A percentile compares a stretch with the other conserved stretches of the same genome.
Evolutionary conservation across 2,113 vertebrate species (phyloP).

Genomic region (Podilymbus podiceps): DNA sequence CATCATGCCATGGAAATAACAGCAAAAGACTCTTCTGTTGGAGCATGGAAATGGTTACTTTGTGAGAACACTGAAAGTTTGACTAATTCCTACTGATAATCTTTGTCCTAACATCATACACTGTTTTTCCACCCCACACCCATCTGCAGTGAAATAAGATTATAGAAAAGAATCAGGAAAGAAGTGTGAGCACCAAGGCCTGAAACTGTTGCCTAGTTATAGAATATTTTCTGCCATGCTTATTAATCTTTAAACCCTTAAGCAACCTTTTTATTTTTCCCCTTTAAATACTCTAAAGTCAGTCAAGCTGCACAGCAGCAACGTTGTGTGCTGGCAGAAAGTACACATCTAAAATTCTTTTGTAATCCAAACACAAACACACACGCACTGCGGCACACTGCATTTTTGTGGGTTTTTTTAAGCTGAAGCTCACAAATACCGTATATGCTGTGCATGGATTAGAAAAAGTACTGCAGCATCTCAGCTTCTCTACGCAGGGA

Average conservation of each 20-base stretch:
- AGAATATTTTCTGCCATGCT: not conserved
- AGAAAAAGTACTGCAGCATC: not conserved
- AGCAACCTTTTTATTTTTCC: not conserved
- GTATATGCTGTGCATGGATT: not conserved
- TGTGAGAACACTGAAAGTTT: not conserved
- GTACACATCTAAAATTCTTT: not conserved
- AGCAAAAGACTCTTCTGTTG: not conserved
- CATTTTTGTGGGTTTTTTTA: not conserved
- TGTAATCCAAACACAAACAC: not conserved
- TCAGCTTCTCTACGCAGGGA: not conserved
- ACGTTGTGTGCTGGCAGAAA: not conserved
- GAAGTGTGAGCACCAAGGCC: not conserved
- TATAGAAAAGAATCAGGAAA: not conserved
- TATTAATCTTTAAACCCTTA: not conserved
- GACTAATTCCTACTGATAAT: slow-evolving; percentile 44
- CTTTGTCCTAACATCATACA: slow-evolving; percentile 6
- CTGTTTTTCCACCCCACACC: not conserved
- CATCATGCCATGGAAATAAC: not conserved
- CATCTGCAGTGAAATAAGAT: not conserved
- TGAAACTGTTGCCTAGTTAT: not conserved
- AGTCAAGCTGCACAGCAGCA: not conserved
- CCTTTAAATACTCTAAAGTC: not conserved
- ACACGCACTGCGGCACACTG: not conserved
- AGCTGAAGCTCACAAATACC: not conserved
- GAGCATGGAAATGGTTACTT: not conserved